Percentiles rank a stretch among this genome's conserved stretches.
Conservation (phyloP, 2,113 vertebrate species). For the Chiloscyllium plagiosum region DNA sequence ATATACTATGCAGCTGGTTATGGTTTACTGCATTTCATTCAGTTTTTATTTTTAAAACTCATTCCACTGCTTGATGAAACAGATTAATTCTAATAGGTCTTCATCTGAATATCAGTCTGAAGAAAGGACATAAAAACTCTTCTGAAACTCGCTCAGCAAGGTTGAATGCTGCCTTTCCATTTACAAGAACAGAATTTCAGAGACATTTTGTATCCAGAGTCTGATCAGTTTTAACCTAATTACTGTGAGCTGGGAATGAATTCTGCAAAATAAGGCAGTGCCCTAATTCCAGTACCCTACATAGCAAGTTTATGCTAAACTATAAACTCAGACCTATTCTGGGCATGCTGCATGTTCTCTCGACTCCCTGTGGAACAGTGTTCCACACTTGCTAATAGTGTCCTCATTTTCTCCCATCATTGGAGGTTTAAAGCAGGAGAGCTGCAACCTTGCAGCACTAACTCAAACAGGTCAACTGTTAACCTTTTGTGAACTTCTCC, state of each 20-base stretch:
- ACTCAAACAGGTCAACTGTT: slow-evolving; percentile 3
- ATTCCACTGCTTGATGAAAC: not conserved
- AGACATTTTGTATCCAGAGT: not conserved
- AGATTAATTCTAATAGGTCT: not conserved
- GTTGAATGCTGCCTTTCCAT: not conserved
- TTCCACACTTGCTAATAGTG: slow-evolving; percentile 26
- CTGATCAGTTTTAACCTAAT: slow-evolving; percentile 13
- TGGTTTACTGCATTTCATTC: not conserved
- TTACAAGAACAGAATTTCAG: not conserved
- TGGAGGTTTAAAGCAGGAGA: slow-evolving; percentile 10
- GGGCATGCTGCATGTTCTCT: not conserved
- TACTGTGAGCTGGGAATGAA: not conserved
- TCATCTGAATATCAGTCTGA: not conserved
- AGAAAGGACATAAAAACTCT: not conserved
- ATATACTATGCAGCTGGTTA: not conserved
- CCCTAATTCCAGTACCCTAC: slow-evolving; percentile 34
- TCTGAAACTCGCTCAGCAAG: not conserved
- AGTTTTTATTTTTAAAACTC: not conserved
- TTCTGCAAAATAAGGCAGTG: not conserved
- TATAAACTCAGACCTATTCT: slow-evolving; percentile 34
- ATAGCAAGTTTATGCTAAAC: slow-evolving; percentile 5
- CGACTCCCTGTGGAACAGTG: slow-evolving; percentile 10
- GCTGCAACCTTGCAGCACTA: not conserved
- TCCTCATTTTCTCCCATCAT: slow-evolving; percentile 30
- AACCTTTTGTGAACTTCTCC: not conserved